A percentile compares a stretch with the other conserved stretches of the same genome.
Evolutionary conservation across 2,113 vertebrate species (phyloP).

Genomic region (Brachypodius melanocephalos): DNA sequence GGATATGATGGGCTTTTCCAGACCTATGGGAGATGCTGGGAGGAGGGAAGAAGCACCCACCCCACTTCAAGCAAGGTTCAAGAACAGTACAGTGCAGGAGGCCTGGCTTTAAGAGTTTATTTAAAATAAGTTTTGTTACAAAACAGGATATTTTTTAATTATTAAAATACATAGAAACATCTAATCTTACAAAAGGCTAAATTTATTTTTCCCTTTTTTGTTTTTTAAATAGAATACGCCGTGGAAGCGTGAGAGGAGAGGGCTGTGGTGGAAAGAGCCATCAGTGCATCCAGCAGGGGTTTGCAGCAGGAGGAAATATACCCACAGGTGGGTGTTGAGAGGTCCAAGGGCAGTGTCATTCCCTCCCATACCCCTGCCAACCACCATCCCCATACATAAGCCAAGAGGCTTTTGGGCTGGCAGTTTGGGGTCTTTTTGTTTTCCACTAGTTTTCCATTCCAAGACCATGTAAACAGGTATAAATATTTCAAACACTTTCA

Average conservation of each 20-base stretch:
- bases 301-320: background rate
- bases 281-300: background rate
- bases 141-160: conserved; percentile 37
- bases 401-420: background rate
- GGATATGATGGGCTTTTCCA: background rate
- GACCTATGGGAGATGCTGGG: background rate
- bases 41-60: background rate
- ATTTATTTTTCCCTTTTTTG: background rate
- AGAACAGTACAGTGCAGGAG: background rate
- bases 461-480: background rate
- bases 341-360: background rate
- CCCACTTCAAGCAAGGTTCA: background rate
- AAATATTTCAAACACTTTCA: conserved; percentile 26
- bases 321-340: background rate
- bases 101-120: conserved; percentile 15
- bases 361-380: background rate
- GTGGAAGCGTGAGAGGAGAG: background rate
- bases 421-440: background rate
- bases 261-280: background rate
- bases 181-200: conserved; percentile 47
- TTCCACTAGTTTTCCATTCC: background rate
- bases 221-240: background rate
- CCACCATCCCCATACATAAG: background rate
- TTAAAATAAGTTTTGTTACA: conserved; percentile 65
- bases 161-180: conserved; percentile 68